These are phyloP conservation scores for Mesaphorura yosii DNA, from an alignment of 1,140 invertebrate genomes.

Conservation along the genomic window DNA sequence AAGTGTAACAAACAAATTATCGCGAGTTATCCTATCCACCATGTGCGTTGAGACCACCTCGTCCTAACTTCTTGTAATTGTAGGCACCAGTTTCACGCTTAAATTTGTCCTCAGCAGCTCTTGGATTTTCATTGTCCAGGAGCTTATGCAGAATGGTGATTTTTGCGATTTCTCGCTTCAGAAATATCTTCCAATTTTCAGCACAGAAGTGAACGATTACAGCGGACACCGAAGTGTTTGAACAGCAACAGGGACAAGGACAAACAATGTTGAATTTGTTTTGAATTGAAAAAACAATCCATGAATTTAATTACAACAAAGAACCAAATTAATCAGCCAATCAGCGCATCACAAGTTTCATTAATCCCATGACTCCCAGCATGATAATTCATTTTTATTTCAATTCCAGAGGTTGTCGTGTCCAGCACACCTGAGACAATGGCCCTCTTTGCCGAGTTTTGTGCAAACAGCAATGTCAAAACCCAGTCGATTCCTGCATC, in stretches of 20 bases:
- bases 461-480: not conserved
- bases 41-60: no score
- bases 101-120: no score
- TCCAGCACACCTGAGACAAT: not conserved
- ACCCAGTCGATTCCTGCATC: not conserved
- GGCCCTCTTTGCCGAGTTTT: not conserved
- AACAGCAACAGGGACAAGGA: not conserved
- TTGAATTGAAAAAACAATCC: not conserved
- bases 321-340: not conserved
- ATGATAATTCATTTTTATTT: not conserved
- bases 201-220: not conserved
- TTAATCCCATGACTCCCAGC: not conserved
- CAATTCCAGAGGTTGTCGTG: slow-evolving; percentile 8
- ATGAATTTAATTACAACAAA: not conserved
- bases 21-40: no score
- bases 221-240: no score
- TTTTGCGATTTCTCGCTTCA: not conserved
- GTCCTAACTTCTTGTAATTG: no score
- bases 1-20: no score
- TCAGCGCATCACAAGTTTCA: not conserved
- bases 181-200: not conserved
- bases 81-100: no score
- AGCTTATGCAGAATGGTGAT: no score
- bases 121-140: no score
- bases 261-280: not conserved